phyloP scores from a whole-genome alignment of 2,888 invertebrate species.

The Ceramica pisi region DNA sequence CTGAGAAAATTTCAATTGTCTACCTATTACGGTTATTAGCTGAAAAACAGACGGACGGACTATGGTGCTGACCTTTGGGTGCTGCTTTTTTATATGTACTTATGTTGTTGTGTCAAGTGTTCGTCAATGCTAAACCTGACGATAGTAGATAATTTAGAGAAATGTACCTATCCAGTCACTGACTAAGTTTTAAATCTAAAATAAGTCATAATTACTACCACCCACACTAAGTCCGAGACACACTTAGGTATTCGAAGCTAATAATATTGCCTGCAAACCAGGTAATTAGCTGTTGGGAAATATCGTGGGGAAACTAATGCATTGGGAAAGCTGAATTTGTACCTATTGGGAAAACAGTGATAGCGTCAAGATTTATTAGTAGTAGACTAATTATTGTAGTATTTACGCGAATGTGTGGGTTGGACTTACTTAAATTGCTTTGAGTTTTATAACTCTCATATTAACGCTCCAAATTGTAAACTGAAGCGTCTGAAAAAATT shows the following conservation, averaged over 20 bases:
- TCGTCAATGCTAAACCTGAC: no score
- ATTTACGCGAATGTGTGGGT: neutral
- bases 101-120: no score
- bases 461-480: no score
- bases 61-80: no score
- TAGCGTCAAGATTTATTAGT: conserved; percentile 16
- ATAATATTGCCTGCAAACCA: conserved; percentile 27
- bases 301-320: conserved; percentile 19
- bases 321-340: conserved; percentile 16
- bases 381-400: neutral
- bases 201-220: conserved; percentile 17
- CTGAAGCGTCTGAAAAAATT: no score
- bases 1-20: no score
- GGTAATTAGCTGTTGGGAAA: conserved; percentile 36
- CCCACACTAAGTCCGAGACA: conserved; percentile 2
- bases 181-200: conserved; percentile 3
- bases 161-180: no score
- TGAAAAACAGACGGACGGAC: no score
- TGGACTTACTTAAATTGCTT: neutral
- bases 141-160: no score
- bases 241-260: conserved; percentile 27
- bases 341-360: conserved; percentile 13
- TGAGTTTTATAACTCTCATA: neutral
- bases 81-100: no score
- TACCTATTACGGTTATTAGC: no score